Conservation (phyloP, 1,140 invertebrate genomes). For the Aphis gossypii region DNA sequence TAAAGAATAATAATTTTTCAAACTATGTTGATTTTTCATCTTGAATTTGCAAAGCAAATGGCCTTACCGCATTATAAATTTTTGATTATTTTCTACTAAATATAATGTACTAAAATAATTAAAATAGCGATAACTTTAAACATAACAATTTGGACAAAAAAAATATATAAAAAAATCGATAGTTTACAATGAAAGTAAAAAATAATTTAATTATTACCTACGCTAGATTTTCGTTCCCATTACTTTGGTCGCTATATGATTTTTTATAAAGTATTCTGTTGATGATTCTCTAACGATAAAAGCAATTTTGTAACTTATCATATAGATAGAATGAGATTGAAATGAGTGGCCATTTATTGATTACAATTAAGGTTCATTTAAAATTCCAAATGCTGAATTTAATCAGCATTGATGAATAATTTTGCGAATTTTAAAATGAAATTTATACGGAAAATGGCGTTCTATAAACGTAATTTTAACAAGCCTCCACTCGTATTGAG, state of each 20-base stretch:
- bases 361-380: conserved; percentile 41
- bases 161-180: neutral
- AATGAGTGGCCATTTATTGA: conserved; percentile 1
- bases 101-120: neutral
- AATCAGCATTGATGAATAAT: conserved; percentile 1
- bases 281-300: neutral
- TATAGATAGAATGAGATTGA: neutral
- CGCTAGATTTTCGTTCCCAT: neutral
- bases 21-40: neutral
- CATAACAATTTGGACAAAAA: no score
- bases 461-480: neutral
- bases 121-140: neutral
- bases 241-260: neutral
- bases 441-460: neutral
- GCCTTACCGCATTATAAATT: neutral
- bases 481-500: neutral
- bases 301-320: neutral
- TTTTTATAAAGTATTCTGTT: neutral
- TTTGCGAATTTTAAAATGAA: neutral
- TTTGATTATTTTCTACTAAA: neutral
- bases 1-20: neutral
- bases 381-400: conserved; percentile 10
- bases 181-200: neutral
- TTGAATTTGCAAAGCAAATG: neutral
- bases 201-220: neutral